Conservation (phyloP, 2,888 invertebrate genomes). For the Rosalia funebris region DNA sequence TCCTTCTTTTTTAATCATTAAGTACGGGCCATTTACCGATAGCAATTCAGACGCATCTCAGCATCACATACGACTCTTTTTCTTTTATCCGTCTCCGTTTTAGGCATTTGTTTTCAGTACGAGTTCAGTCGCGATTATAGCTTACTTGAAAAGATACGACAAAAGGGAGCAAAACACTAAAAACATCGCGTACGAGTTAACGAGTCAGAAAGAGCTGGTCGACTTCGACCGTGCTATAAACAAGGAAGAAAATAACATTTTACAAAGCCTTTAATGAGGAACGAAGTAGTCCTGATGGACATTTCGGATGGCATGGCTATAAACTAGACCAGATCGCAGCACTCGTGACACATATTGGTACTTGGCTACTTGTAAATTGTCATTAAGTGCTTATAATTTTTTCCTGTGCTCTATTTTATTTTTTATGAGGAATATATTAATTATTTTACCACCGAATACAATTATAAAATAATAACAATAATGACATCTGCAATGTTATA, state of each 20-base stretch:
- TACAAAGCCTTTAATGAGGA: slow-evolving; percentile 73
- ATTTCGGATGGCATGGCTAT: slow-evolving; percentile 68
- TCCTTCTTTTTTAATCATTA: slow-evolving; percentile 59
- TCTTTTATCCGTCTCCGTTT: slow-evolving; percentile 34
- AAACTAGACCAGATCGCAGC: slow-evolving; percentile 56
- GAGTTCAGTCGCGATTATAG: slow-evolving; percentile 37
- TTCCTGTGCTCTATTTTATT: slow-evolving; percentile 26
- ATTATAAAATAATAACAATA: no score
- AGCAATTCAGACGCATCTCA: slow-evolving; percentile 55
- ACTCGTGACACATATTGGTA: slow-evolving; percentile 58
- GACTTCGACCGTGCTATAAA: slow-evolving; percentile 26
- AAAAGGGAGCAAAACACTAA: slow-evolving; percentile 46
- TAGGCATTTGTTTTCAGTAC: slow-evolving; percentile 38
- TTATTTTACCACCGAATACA: slow-evolving; percentile 26
- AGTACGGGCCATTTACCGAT: slow-evolving; percentile 58
- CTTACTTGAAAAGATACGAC: slow-evolving; percentile 36
- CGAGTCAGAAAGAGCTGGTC: slow-evolving; percentile 40
- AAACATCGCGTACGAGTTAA: slow-evolving; percentile 46
- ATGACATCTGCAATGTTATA: no score
- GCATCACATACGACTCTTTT: slow-evolving; percentile 50
- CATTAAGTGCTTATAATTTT: slow-evolving; percentile 48
- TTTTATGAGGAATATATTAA: slow-evolving; percentile 29
- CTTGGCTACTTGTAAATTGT: slow-evolving; percentile 61
- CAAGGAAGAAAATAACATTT: slow-evolving; percentile 21
- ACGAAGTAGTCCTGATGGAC: slow-evolving; percentile 74